phyloP scores from a whole-genome alignment of 2,888 invertebrate species.

The Lamellibrachia columna region DNA sequence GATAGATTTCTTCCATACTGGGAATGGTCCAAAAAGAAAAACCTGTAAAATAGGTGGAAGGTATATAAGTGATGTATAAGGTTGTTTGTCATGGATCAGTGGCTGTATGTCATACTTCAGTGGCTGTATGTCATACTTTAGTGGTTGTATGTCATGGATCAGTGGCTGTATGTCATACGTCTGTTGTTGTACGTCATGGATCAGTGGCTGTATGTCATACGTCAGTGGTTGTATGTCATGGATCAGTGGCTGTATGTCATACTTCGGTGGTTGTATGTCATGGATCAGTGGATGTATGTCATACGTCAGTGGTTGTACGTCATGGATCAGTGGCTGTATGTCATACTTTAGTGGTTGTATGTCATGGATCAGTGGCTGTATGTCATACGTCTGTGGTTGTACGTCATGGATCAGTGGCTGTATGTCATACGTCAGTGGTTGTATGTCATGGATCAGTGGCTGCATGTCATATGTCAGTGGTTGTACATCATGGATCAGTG shows the following conservation, averaged over 20 bases:
- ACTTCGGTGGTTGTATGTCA: neutral
- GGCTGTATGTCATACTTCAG: too few species aligned
- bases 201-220: too few species aligned
- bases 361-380: neutral
- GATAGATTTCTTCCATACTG: too few species aligned
- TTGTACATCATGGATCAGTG: neutral
- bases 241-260: neutral
- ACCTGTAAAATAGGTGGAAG: too few species aligned
- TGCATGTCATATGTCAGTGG: neutral
- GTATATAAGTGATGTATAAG: neutral
- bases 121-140: too few species aligned
- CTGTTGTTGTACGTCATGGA: too few species aligned
- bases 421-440: neutral
- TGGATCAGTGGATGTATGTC: neutral
- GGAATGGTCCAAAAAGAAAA: too few species aligned
- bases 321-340: neutral
- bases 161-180: neutral
- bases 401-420: neutral
- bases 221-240: neutral
- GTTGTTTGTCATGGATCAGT: neutral
- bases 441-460: too few species aligned
- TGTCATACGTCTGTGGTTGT: neutral
- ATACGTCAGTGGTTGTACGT: neutral
- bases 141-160: neutral
- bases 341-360: neutral